A percentile compares a stretch with the other conserved stretches of the same genome.
These are phyloP conservation scores for Metridium senile DNA, from an alignment of 92 coral and sea anemone genomes.

Conservation along the genomic window DNA sequence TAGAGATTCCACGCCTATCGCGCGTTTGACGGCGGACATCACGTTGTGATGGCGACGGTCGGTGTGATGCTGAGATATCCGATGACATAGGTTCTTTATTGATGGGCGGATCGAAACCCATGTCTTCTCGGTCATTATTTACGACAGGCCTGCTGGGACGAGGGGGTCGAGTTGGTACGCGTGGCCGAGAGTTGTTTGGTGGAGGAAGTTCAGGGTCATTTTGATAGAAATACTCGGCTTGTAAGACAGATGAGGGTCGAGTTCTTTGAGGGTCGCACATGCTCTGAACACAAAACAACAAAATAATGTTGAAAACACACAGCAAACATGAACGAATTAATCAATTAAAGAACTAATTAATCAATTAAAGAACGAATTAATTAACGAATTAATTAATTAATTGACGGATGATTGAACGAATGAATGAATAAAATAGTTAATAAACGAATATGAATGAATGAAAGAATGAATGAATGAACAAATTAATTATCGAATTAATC, in stretches of 20 bases:
- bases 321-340: background rate
- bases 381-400: no score
- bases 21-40: background rate
- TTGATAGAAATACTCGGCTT: background rate
- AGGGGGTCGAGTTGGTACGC: conserved; percentile 12
- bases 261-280: conserved; percentile 25
- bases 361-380: no score
- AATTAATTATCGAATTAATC: no score
- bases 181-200: conserved; percentile 17
- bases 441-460: no score
- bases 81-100: background rate
- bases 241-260: conserved; percentile 12
- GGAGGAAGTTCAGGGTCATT: background rate
- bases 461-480: no score
- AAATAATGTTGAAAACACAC: no score
- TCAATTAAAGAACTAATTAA: background rate
- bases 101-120: background rate
- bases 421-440: no score
- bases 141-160: conserved; percentile 41
- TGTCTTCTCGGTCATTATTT: background rate
- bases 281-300: conserved; percentile 8
- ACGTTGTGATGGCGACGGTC: background rate
- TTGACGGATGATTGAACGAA: no score
- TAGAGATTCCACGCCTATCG: background rate
- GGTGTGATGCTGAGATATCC: background rate